Conservation (phyloP, 2,888 invertebrate genomes). For the Macrosiphum euphorbiae region DNA sequence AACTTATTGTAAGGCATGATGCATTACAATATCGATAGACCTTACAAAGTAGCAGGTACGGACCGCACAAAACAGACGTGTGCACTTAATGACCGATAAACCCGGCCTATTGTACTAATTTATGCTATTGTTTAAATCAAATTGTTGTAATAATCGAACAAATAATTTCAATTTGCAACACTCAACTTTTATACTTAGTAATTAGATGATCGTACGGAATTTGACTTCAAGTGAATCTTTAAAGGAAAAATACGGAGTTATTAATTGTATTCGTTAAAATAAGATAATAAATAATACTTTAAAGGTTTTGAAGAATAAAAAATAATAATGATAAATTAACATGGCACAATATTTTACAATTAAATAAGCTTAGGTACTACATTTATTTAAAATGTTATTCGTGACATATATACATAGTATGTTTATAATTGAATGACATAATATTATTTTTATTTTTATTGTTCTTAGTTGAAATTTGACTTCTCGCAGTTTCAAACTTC, state of each 20-base stretch:
- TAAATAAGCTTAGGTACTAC: background rate
- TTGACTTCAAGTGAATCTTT: too few species aligned
- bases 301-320: background rate
- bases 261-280: background rate
- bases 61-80: background rate
- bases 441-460: background rate
- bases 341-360: background rate
- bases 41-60: background rate
- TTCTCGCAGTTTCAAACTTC: background rate
- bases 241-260: background rate
- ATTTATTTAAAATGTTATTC: background rate
- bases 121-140: background rate
- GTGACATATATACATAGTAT: background rate
- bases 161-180: background rate
- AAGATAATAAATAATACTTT: background rate
- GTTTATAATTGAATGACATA: background rate
- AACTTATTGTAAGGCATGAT: background rate
- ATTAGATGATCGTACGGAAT: background rate
- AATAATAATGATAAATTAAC: too few species aligned
- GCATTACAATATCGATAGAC: background rate
- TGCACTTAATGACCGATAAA: background rate
- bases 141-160: background rate
- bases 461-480: background rate
- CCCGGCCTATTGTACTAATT: background rate
- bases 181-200: background rate